Conservation (phyloP, 2,797 vertebrate species). For the Halcyon smyrnensis region DNA sequence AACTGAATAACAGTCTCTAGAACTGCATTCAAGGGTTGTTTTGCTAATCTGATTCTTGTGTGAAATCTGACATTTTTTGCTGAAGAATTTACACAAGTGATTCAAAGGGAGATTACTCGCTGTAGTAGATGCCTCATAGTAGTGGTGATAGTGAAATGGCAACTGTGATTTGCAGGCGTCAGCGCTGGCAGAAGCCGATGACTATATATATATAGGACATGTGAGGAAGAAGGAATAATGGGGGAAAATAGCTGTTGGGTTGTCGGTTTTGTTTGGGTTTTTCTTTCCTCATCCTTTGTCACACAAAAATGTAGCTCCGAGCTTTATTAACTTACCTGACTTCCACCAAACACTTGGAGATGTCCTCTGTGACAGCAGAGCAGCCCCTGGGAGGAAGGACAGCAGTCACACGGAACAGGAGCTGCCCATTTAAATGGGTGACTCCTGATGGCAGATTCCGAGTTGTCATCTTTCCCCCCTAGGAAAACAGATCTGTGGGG, state of each 20-base stretch:
- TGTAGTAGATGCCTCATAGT: background rate
- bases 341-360: fast-evolving
- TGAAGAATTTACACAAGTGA: background rate
- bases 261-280: background rate
- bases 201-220: fast-evolving
- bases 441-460: background rate
- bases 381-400: background rate
- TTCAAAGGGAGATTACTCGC: background rate
- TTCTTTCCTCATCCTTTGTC: background rate
- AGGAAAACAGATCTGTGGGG: background rate
- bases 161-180: background rate
- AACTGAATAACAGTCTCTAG: background rate
- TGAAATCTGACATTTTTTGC: background rate
- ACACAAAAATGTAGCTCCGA: background rate
- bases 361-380: background rate
- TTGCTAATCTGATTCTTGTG: background rate
- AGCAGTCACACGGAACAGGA: background rate
- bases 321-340: background rate
- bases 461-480: too few species aligned
- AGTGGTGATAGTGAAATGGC: background rate
- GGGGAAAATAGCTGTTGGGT: background rate
- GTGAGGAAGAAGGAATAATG: background rate
- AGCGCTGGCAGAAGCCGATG: background rate
- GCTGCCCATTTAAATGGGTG: background rate
- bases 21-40: background rate